These are phyloP conservation scores for Siphlonurus alternatus DNA, from an alignment of 2,888 invertebrate genomes.

Conservation along the genomic window DNA sequence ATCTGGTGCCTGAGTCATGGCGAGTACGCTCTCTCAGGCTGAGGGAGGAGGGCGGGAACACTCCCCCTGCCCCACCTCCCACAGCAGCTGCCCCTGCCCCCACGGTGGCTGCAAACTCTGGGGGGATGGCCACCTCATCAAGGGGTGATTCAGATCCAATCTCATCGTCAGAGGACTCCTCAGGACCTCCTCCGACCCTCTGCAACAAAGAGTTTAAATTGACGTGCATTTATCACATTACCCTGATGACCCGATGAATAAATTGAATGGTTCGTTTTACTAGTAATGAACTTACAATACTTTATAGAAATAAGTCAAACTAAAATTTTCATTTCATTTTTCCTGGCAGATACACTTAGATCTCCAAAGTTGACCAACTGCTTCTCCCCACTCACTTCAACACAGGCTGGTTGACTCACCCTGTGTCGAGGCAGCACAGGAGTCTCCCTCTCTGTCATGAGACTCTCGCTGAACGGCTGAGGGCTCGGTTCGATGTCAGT, in stretches of 20 bases:
- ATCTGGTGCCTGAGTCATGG: conserved; percentile 46
- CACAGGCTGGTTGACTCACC: background rate
- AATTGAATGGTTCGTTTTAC: background rate
- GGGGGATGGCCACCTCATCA: conserved; percentile 42
- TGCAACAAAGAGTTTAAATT: conserved; percentile 30
- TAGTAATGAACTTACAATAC: conserved; percentile 5
- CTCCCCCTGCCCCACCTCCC: conserved; percentile 25
- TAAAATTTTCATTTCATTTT: no score
- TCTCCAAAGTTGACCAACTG: no score
- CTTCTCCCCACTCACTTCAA: no score
- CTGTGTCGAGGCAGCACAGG: conserved; percentile 30
- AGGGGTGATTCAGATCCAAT: conserved; percentile 64
- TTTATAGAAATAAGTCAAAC: background rate
- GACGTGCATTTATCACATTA: conserved; percentile 10
- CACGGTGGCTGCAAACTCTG: conserved; percentile 32
- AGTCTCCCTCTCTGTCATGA: conserved; percentile 38
- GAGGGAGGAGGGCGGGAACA: conserved; percentile 45
- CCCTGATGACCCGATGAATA: conserved; percentile 1
- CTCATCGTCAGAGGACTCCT: conserved; percentile 70
- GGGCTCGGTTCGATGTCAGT: conserved; percentile 33
- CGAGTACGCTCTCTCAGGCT: conserved; percentile 41
- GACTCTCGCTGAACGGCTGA: conserved; percentile 44
- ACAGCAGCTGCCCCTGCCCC: conserved; percentile 28
- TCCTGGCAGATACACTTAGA: no score
- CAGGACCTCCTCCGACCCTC: conserved; percentile 32